Evolutionary conservation across 2,888 invertebrate genomes (phyloP).

Genomic region (Allacma fusca): DNA sequence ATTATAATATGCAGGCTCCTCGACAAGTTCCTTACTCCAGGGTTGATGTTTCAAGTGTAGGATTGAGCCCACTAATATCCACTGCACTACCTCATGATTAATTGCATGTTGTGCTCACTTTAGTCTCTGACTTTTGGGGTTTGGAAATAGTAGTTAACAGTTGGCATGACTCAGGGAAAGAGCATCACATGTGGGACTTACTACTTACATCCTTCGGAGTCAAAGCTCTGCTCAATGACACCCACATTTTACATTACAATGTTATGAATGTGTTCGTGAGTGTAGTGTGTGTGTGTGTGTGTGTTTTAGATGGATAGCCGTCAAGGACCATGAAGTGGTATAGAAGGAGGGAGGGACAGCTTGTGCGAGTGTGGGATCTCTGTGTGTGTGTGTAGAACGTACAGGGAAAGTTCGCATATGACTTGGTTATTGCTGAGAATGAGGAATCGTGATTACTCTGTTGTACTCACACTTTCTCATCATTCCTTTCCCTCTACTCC

Average conservation of each 20-base stretch:
- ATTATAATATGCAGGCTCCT: too few relatives aligned
- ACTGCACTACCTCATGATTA: conserved; percentile 2
- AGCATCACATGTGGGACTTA: conserved; percentile 6
- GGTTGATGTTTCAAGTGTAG: too few relatives aligned
- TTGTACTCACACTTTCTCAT: conserved; percentile 24
- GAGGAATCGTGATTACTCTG: conserved; percentile 25
- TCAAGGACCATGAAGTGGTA: neutral
- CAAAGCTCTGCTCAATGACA: neutral
- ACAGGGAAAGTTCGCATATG: conserved; percentile 4
- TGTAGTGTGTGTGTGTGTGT: neutral
- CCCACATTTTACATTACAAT: conserved; percentile 2
- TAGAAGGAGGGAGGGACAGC: neutral
- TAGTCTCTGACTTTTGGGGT: conserved; percentile 2
- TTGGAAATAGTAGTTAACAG: neutral
- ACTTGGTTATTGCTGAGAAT: conserved; percentile 12
- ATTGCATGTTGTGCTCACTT: conserved; percentile 16
- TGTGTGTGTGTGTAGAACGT: too few relatives aligned
- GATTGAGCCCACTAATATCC: neutral
- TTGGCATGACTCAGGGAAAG: conserved; percentile 11
- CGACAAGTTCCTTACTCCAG: too few relatives aligned
- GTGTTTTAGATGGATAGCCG: conserved; percentile 16
- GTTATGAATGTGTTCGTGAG: conserved; percentile 5
- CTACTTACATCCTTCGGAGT: neutral
- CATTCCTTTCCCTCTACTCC: conserved; percentile 7
- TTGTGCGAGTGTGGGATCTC: neutral